Evolutionary conservation across 2,888 invertebrate species (phyloP), one percentile per base, ranked within the genome.

Genomic region (Cerceris rybyensis): DNA sequence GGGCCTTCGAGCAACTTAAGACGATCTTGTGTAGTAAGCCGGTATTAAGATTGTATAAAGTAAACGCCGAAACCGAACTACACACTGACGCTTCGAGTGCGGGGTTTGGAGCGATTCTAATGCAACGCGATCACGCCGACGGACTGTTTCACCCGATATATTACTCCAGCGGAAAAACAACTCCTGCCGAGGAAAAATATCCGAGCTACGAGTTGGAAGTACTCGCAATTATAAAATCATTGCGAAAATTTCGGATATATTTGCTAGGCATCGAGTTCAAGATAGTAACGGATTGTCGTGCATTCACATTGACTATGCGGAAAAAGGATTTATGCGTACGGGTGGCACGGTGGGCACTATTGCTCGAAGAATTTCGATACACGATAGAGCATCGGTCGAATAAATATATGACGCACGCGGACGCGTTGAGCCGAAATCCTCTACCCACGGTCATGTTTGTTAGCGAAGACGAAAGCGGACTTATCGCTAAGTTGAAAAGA

Each of bases 361-460:
- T 67, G 6, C 55, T 70, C 0, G 59, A 65, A 7, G 70, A 59
- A 0, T 71, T 78, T 14, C 7, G 74, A 0, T 82, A 82, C 28
- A 57, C 54, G 0, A 69, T 84, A 0, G 81, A 82, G 11, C 85
- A 86, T 50, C 63, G 82, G 1, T 39, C 80, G 2, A 80, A 80
- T 2, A 81, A 70, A 17, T 71, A 46, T 11, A 77, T 85, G 72
- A 4, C 9, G 1, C 88, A 88, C 39, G 84, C 81, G 0, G 87
- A 88, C 54, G 82, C 85, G 0, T 65, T 87, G 13, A 87, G 86
- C 43, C 28, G 86, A 16, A 73, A 80, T 49, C 84, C 85, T 0
- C 42, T 81, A 7, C 70, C 59, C 11, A 57, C 55, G 0, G 28
- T 71, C 7, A 50, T 64, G 57, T 2, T 72, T 7, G 41, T 82